Conservation (phyloP, 1,140 invertebrate species). For the Drosophila suzukii region DNA sequence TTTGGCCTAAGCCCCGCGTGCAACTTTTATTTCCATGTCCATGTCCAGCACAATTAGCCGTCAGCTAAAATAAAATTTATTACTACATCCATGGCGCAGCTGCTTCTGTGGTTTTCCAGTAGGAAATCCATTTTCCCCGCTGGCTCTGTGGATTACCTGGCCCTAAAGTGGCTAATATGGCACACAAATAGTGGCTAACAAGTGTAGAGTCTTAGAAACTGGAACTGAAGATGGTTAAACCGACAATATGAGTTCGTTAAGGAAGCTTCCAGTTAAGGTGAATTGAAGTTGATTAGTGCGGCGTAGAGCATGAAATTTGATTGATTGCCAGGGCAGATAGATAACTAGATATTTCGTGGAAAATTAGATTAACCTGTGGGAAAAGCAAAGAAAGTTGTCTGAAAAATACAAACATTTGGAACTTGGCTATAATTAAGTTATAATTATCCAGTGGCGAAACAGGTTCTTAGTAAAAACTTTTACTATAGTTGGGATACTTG, state of each 20-base stretch:
- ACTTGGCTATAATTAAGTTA: too few species aligned
- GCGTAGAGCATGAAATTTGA: conserved; percentile 24
- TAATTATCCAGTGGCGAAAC: too few species aligned
- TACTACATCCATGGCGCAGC: conserved; percentile 55
- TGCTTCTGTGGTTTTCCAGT: conserved; percentile 24
- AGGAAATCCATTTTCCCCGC: conserved; percentile 28
- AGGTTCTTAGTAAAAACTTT: too few species aligned
- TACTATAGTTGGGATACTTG: too few species aligned
- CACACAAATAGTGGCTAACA: conserved; percentile 28
- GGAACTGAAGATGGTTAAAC: conserved; percentile 14
- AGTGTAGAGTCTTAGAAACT: conserved; percentile 25
- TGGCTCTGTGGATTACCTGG: conserved; percentile 29
- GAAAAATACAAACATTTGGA: background rate
- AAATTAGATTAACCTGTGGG: conserved; percentile 2
- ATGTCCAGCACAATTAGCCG: conserved; percentile 64
- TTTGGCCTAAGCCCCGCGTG: conserved; percentile 36
- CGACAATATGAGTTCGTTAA: conserved; percentile 35
- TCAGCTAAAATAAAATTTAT: conserved; percentile 76
- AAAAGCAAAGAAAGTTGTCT: background rate
- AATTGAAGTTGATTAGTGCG: conserved; percentile 40
- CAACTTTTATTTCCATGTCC: conserved; percentile 50
- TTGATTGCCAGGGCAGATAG: conserved; percentile 19
- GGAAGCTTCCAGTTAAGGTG: conserved; percentile 7
- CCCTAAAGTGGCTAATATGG: conserved; percentile 11
- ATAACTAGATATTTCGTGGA: background rate